Base-by-base conservation (phyloP, 2,113 vertebrate species). In the Anhinga rufa region DNA sequence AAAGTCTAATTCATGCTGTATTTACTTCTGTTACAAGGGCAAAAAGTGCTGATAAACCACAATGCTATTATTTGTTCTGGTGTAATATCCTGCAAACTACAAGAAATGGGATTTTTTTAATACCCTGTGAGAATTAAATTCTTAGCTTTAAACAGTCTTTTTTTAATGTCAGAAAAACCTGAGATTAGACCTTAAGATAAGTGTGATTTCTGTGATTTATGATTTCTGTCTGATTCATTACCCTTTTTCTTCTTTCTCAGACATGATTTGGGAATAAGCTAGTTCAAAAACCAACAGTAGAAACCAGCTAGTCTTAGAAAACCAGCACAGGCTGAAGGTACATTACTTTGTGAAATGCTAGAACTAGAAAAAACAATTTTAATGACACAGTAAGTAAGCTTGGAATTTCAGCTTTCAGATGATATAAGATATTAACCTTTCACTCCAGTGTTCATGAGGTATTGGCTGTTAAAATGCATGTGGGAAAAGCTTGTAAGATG, bases 161-260 rank as follows among this genome's bases (percentile, higher is more conserved):
- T 76, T 51, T 72, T 55, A 36, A n/a, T 78, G 38, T 84, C 66
- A 86, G 34, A 81, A 88, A 29, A 24, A 24, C 75, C 40, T 86
- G 71, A 95, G 54, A 95, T 88, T 61, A 78, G 71, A 77, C 64
- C 14, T 64, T 74, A 93, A 90, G 80, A 86, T 77, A 95, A 94
- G 46, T 74, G 20, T 58, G 83, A 48, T 48, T 48, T 48, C 46
- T 48, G 17, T 48, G 46, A 48, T 48, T 74, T 90, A 60, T 64
- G 76, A 92, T 90, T 92, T 34, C 29, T 88, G 54, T 74, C 54
- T 38, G 6, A 8, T 54, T 96, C 74, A 36, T 77, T 82, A 86
- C 36, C 2, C 8, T 80, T 90, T 80, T 24, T 65, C 17, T 66
- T 93, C 24, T 79, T 82, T 91, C 75, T 86, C 17, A 15, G 79